A percentile compares a stretch with the other conserved stretches of the same genome.
Conservation (phyloP, 2,113 vertebrate genomes). For the Gymnorhina tibicen region DNA sequence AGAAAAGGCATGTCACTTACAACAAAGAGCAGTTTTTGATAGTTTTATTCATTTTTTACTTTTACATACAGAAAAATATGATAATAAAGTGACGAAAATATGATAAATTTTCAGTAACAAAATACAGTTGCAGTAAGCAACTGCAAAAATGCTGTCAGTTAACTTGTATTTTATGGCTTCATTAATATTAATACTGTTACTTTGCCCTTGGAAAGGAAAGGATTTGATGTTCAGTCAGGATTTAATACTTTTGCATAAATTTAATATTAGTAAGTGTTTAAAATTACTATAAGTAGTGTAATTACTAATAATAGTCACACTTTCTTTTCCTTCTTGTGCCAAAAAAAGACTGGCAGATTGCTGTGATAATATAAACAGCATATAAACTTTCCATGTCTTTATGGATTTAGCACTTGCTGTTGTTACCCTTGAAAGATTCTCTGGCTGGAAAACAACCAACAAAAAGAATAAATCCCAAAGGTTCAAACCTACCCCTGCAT, state of each 20-base stretch:
- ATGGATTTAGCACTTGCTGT: neutral
- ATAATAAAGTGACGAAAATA: too few species aligned
- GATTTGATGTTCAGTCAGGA: constrained; percentile 9
- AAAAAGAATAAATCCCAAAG: constrained; percentile 26
- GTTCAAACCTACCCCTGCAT: constrained; percentile 8
- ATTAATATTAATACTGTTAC: constrained; percentile 30
- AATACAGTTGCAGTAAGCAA: neutral
- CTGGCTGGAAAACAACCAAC: neutral
- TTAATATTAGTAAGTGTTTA: neutral
- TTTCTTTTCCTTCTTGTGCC: neutral
- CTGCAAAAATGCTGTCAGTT: constrained; percentile 21
- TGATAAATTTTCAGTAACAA: neutral
- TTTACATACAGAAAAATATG: too few species aligned
- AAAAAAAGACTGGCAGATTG: neutral
- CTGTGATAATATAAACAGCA: neutral
- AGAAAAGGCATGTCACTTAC: constrained; percentile 30
- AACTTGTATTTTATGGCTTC: constrained; percentile 5
- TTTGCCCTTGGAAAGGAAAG: constrained; percentile 39
- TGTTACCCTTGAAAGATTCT: constrained; percentile 30
- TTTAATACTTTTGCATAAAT: constrained; percentile 22
- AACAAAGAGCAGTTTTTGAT: constrained; percentile 35
- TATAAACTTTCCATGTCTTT: neutral
- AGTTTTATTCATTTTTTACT: constrained; percentile 7
- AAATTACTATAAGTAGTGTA: neutral
- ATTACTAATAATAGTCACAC: constrained; percentile 16